Evolutionary conservation across 2,888 invertebrate species (phyloP), one percentile per base, ranked within the genome.

Genomic region (Orthosia incerta): DNA sequence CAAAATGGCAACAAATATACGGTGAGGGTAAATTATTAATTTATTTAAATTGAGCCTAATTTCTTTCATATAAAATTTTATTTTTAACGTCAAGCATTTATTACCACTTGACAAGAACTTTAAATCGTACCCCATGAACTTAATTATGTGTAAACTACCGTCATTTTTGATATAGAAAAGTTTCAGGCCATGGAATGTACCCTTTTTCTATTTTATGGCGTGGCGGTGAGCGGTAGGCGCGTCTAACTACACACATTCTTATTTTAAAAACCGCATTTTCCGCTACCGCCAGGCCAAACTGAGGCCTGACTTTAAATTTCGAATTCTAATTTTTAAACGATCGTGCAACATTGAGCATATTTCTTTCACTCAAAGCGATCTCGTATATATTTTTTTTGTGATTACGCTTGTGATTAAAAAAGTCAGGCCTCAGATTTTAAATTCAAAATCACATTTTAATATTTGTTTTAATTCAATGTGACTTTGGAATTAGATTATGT

Each of bases 401-500:
- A 80, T 86, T 82, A 80, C 84, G 71, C 78, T 86, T 87, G 89
- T 88, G 86, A 87, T 88, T 88, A 66, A 71, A 83, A 89, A 94
- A 92, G 90, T 93, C 93, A 90, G 88, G 91, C 90, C 93, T 91
- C 92, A 82, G 82, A 69, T 62, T 4, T 71, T 39, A 84, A 60
- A 69, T 72, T 79, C 93, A 91, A 92, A 93, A 91, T 93, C 95
- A 94, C 95, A 95, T 94, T 91, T 88, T 87, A 90, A 93, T 87
- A 95, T 95, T 94, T 95, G 95, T 95, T 95, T 94, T 90, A 89
- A 88, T 90, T 92, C 90, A 90, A 93, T 95, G 95, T 95, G 95
- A 93, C 83, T 93, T 94, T 93, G 92, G 82, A 80, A 74, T 69
- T 86, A 88, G 50, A 51, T 56, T 69, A 79, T 71, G 64, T 68